Conservation (phyloP, 2,888 invertebrate genomes). For the Prosopocoilus inquinatus region DNA sequence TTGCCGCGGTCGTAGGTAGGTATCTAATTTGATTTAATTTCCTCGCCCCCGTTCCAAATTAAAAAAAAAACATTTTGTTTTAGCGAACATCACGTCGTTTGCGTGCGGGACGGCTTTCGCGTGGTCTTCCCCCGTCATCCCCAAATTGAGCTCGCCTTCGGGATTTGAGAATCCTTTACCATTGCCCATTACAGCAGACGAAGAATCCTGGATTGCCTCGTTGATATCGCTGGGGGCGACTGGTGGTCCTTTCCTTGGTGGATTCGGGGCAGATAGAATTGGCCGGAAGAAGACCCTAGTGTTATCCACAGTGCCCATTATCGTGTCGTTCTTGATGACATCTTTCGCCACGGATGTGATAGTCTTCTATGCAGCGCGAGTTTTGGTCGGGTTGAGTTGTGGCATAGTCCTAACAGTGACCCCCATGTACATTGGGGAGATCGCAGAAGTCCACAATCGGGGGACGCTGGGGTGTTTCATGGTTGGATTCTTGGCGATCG, state of each 20-base stretch:
- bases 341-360: conserved; percentile 17
- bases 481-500: conserved; percentile 14
- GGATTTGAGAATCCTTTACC: conserved; percentile 49
- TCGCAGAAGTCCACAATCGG: conserved; percentile 39
- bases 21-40: too few species aligned
- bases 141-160: conserved; percentile 33
- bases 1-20: too few species aligned
- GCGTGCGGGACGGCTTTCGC: conserved; percentile 49
- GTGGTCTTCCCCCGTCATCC: conserved; percentile 45
- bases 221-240: conserved; percentile 64
- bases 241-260: conserved; percentile 66
- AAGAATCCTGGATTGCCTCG: conserved; percentile 73
- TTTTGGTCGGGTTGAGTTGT: conserved; percentile 15
- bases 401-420: conserved; percentile 61
- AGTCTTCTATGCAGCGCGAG: conserved; percentile 20
- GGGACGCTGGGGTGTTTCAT: conserved; percentile 21
- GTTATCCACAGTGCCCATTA: conserved; percentile 60
- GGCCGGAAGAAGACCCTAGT: conserved; percentile 65
- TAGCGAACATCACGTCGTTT: conserved; percentile 51
- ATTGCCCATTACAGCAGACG: conserved; percentile 51
- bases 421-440: conserved; percentile 83
- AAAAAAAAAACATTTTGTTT: too few species aligned
- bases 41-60: too few species aligned
- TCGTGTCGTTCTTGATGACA: conserved; percentile 48
- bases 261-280: conserved; percentile 61